Percentiles rank a stretch among this genome's conserved stretches.
Conservation (phyloP, 2,888 invertebrate species). For the Penaeus monodon region DNA sequence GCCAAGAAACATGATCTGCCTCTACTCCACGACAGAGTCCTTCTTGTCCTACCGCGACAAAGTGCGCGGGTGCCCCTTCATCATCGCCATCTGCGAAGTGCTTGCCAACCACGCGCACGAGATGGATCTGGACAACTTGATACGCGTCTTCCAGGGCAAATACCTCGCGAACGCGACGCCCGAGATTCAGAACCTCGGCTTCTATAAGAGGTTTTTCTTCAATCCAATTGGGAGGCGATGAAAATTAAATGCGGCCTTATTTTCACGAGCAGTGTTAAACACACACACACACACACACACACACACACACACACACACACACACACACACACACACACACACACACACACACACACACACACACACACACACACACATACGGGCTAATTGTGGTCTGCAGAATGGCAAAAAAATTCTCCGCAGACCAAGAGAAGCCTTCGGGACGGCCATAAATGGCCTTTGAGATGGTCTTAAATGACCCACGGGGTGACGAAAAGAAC, state of each 20-base stretch:
- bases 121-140: conserved; percentile 13
- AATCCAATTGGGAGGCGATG: conserved; percentile 12
- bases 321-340: too few species aligned
- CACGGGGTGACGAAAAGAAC: too few species aligned
- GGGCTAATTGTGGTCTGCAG: too few species aligned
- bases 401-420: too few species aligned
- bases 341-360: too few species aligned
- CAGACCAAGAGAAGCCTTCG: too few species aligned
- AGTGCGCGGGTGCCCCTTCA: conserved; percentile 7
- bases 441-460: too few species aligned
- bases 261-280: too few species aligned
- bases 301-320: too few species aligned
- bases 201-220: conserved; percentile 33
- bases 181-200: conserved; percentile 27
- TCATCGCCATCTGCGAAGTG: conserved; percentile 20
- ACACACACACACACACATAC: too few species aligned
- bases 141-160: conserved; percentile 10
- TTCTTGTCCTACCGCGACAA: conserved; percentile 23
- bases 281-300: background rate
- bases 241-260: background rate
- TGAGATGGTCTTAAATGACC: too few species aligned
- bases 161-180: conserved; percentile 16
- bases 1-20: conserved; percentile 23
- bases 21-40: conserved; percentile 23
- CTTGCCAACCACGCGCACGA: conserved; percentile 24